These are phyloP conservation scores for Hemicrepidius hirtus DNA, from an alignment of 2,888 invertebrate genomes.

Conservation along the genomic window DNA sequence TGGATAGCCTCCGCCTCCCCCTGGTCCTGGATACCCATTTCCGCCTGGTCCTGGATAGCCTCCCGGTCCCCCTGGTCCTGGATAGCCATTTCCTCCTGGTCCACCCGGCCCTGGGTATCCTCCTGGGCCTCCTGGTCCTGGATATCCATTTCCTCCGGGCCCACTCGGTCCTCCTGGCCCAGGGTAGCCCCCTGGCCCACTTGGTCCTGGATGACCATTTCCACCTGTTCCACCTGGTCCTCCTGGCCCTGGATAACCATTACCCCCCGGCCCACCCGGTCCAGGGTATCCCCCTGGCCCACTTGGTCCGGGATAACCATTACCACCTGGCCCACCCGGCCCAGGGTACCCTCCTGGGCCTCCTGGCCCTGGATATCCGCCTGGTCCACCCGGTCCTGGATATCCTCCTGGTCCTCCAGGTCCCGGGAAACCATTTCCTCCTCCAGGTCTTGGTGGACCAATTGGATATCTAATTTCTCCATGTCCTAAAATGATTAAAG, in stretches of 20 bases:
- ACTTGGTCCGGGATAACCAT: slow-evolving; percentile 31
- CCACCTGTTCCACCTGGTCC: slow-evolving; percentile 15
- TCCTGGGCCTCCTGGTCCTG: slow-evolving; percentile 34
- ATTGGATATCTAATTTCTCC: not conserved
- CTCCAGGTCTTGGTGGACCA: slow-evolving; percentile 4
- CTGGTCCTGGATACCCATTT: slow-evolving; percentile 19
- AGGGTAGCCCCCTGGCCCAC: slow-evolving; percentile 52
- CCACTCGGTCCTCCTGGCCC: slow-evolving; percentile 24
- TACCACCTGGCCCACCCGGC: slow-evolving; percentile 1
- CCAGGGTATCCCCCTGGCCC: slow-evolving; percentile 30
- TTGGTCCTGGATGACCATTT: not conserved
- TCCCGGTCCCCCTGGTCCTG: slow-evolving; percentile 26
- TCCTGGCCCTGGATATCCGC: not conserved
- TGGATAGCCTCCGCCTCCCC: not conserved
- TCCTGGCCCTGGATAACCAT: slow-evolving; percentile 19
- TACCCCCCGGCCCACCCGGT: slow-evolving; percentile 39
- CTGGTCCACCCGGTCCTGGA: slow-evolving; percentile 1
- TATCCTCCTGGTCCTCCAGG: not conserved
- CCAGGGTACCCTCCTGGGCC: slow-evolving; percentile 29
- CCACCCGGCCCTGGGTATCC: slow-evolving; percentile 50
- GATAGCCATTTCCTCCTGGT: slow-evolving; percentile 2
- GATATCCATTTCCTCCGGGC: slow-evolving; percentile 28
- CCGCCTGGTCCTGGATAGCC: slow-evolving; percentile 32
- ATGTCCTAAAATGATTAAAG: too few species aligned
- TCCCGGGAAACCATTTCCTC: not conserved